These are phyloP conservation scores for Mythimna albipuncta DNA, from an alignment of 2,888 invertebrate species.

Conservation along the genomic window DNA sequence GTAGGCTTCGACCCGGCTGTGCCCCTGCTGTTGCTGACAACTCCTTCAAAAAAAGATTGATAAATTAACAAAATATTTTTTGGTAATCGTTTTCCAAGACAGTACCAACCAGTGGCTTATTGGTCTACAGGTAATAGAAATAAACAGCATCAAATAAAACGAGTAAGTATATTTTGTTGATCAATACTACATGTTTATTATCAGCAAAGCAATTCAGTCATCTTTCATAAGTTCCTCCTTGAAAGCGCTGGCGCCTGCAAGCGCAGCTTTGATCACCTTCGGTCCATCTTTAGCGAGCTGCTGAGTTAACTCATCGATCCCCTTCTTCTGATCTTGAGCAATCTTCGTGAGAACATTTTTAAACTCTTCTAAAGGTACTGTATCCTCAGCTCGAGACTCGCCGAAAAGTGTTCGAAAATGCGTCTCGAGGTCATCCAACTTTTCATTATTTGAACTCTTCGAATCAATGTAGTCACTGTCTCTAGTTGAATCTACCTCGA, in stretches of 20 bases:
- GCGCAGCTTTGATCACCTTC: slow-evolving; percentile 67
- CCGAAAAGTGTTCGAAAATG: slow-evolving; percentile 70
- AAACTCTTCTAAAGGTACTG: slow-evolving; percentile 70
- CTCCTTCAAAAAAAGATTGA: too few species aligned
- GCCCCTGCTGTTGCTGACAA: too few species aligned
- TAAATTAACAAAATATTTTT: too few species aligned
- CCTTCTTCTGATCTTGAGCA: slow-evolving; percentile 72
- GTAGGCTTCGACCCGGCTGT: too few species aligned
- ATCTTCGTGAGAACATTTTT: slow-evolving; percentile 68
- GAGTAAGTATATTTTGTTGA: slow-evolving; percentile 12
- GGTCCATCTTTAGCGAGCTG: slow-evolving; percentile 68
- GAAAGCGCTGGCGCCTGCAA: slow-evolving; percentile 71
- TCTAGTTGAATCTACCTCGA: slow-evolving; percentile 54
- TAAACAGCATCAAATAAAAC: slow-evolving; percentile 7
- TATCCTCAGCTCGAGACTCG: slow-evolving; percentile 56
- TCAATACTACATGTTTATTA: background rate
- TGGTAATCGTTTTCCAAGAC: too few species aligned
- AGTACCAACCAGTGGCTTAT: background rate
- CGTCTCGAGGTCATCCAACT: slow-evolving; percentile 62
- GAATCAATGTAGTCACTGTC: background rate
- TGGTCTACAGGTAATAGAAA: background rate
- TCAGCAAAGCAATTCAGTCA: slow-evolving; percentile 5
- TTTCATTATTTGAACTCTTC: background rate
- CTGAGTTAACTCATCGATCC: slow-evolving; percentile 67
- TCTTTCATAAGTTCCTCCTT: slow-evolving; percentile 64